Evolutionary conservation across 2,113 vertebrate species (phyloP), one percentile per base, ranked within the genome.

Genomic region (Pholis gunnellus): DNA sequence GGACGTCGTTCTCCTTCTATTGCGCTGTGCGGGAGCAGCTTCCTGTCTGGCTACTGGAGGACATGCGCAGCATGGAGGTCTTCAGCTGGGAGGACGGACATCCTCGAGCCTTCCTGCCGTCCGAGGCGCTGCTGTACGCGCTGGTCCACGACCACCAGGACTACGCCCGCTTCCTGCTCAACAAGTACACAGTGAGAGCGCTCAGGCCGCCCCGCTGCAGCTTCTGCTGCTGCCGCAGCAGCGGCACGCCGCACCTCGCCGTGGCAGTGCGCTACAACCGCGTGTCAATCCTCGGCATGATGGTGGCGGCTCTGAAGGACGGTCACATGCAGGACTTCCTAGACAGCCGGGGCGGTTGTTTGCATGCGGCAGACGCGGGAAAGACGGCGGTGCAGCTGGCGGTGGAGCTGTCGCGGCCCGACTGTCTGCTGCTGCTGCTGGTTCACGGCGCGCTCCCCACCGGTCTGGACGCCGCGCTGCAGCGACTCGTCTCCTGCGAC

Each of bases 201-300:
- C 94, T 98, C 63, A 94, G 91, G 0, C 89, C 94, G 5, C 96
- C 96, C 15, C 96, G 95, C 81, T 93, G 95, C 0, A 96, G 94
- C 87, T 97, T 98, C 95, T 96, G 97, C 92, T 96, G 97, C 94
- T 96, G 96, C 36, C 87, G 85, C 90, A 11, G 65, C 4, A 22
- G 93, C 92, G 95, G 95, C 0, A 54, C 94, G 0, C 96, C 96
- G 0, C 98, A 98, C 86, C 91, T 99, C 78, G 87, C 94, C 42
- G 89, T 97, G 90, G 97, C 98, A 0, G 97, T 99, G n/a, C 97
- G 98, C 74, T 99, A 99, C 90, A 93, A 97, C 91, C 97, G 98
- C 0, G 78, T 94, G 31, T 86, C 83, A 6, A 91, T 98, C 79
- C 96, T 99, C 9, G 82, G 92, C 34, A 89, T 95, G 84, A 97